A percentile compares a stretch with the other conserved stretches of the same genome.
Evolutionary conservation across 2,888 invertebrate genomes (phyloP).

Genomic region (Drosophila prolongata): DNA sequence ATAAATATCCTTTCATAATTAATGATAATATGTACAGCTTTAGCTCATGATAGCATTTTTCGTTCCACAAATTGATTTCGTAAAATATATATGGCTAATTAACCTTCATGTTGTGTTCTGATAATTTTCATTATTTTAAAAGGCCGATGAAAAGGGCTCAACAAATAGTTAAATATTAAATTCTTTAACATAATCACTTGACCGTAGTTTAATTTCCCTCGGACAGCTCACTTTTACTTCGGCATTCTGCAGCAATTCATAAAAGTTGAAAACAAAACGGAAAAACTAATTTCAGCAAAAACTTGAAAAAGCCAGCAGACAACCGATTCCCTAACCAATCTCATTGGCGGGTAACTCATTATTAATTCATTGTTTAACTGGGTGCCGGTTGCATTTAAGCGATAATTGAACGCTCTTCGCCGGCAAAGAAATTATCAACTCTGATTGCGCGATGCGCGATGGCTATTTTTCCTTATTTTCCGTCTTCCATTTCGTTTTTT

Average conservation of each 20-base stretch:
- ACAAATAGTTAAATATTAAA: constrained; percentile 4
- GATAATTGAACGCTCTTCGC: constrained; percentile 36
- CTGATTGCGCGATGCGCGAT: constrained; percentile 24
- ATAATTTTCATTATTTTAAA: not conserved
- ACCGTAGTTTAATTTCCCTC: constrained; percentile 10
- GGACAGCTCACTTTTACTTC: constrained; percentile 1
- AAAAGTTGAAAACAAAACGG: constrained; percentile 11
- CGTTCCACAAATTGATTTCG: not conserved
- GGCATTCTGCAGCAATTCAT: not conserved
- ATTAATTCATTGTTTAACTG: constrained; percentile 31
- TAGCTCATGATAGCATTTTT: not conserved
- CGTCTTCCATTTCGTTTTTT: not conserved
- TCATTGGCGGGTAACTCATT: constrained; percentile 12
- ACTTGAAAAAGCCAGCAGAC: constrained; percentile 8
- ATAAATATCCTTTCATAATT: not conserved
- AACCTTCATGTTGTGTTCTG: constrained; percentile 1
- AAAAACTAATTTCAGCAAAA: constrained; percentile 23
- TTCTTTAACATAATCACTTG: constrained; percentile 16
- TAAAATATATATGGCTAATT: constrained; percentile 1
- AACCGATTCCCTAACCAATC: constrained; percentile 6
- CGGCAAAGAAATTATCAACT: constrained; percentile 38
- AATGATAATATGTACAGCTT: not conserved
- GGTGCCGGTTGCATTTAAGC: constrained; percentile 32
- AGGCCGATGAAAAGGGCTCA: not conserved
- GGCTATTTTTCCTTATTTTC: constrained; percentile 11